These are phyloP conservation scores for Bufo gargarizans DNA, from an alignment of 2,113 vertebrate species.

Conservation along the genomic window DNA sequence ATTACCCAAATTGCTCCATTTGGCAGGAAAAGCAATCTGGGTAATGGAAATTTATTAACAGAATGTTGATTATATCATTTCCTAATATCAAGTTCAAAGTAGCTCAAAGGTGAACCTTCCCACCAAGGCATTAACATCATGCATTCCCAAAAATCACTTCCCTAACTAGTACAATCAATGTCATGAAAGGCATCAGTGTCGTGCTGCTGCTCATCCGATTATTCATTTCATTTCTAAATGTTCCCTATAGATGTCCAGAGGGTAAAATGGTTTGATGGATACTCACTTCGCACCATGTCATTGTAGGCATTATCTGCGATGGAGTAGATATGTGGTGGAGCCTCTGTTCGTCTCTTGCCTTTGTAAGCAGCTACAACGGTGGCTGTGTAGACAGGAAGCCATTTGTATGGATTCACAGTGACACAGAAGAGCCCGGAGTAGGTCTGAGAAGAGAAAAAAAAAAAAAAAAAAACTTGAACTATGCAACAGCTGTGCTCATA, in stretches of 20 bases:
- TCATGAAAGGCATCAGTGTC: not conserved
- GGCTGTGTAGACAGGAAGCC: conserved; percentile 88
- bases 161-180: not conserved
- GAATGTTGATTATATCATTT: not conserved
- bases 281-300: conserved; percentile 92
- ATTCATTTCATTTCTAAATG: not conserved
- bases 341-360: conserved; percentile 87
- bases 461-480: conserved; percentile 18
- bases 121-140: not conserved
- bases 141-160: not conserved
- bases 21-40: not conserved
- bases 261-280: not conserved
- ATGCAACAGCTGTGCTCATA: conserved; percentile 46
- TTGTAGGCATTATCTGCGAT: conserved; percentile 92
- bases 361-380: conserved; percentile 87
- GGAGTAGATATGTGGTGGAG: conserved; percentile 88
- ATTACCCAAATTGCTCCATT: not conserved
- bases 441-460: conserved; percentile 73
- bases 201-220: not conserved
- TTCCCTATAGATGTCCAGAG: not conserved
- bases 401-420: conserved; percentile 95
- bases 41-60: not conserved
- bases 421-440: conserved; percentile 95
- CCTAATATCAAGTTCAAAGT: not conserved
- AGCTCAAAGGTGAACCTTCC: not conserved